Percentiles rank a stretch among this genome's conserved stretches.
Evolutionary conservation across 2,113 vertebrate genomes (phyloP).

Genomic region (Acinonyx jubatus): DNA sequence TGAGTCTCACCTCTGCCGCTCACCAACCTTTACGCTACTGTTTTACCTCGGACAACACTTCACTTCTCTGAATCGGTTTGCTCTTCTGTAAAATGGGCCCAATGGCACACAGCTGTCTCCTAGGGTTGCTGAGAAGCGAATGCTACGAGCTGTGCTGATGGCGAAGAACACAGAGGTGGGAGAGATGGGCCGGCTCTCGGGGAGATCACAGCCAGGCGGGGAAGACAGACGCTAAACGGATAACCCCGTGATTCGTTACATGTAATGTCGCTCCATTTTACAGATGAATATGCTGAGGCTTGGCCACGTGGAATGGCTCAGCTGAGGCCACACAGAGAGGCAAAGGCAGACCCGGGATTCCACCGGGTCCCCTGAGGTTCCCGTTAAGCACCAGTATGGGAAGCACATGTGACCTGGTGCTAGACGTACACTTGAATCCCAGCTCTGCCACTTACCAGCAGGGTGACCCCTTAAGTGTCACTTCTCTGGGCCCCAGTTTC

Average conservation of each 20-base stretch:
- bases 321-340: neutral
- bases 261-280: neutral
- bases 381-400: neutral
- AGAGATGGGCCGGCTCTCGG: neutral
- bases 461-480: neutral
- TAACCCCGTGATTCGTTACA: neutral
- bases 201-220: neutral
- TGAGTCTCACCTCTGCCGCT: neutral
- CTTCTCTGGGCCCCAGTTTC: neutral
- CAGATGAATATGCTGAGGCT: neutral
- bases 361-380: fast-evolving
- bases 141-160: fast-evolving
- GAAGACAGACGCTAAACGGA: neutral
- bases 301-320: neutral
- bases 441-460: neutral
- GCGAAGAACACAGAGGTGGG: neutral
- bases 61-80: neutral
- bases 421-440: neutral
- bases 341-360: neutral
- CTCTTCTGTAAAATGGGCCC: neutral
- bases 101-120: neutral
- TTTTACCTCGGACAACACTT: neutral
- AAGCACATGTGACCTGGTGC: neutral
- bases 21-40: neutral
- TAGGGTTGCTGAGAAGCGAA: neutral